Base-by-base conservation (phyloP, 1,140 invertebrate genomes). In the Caenorhabditis briggsae region DNA sequence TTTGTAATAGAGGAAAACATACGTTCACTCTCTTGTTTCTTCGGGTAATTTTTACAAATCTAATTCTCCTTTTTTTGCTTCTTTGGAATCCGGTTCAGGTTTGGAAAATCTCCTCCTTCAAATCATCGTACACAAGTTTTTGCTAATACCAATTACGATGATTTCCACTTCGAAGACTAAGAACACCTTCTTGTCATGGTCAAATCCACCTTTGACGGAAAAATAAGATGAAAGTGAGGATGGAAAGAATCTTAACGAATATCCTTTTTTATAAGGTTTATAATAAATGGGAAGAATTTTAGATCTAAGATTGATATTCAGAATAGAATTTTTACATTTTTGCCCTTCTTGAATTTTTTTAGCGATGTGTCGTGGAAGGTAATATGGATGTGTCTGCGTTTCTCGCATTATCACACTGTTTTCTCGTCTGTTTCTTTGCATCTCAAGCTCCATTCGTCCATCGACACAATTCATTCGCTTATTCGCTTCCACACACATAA, bases 401-500 rank as follows among this genome's bases (percentile, higher is more conserved):
- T 70, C 65, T 70, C 16, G 12, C 20, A 48, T 46, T 5, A 14
- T 5, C 59, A 8, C 59, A 11, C 59, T 33, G 9, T 64, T 48
- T n/a, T n/a, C 18, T 9, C 46, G 16, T 14, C 14, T 46, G 33
- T 43, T 74, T 20, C 33, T n/a, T 48, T 41, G 12, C 64, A 11
- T 7, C 65, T n/a, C 20, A 48, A 48, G 43, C 46, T 78, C 70
- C 33, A 25, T 70, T 41, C 65, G 23, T 70, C 65, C 50, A 70
- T 5, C 11, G 70, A 78, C 70, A 78, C 70, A 78, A 78, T 78
- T 78, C 70, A 78, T 78, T 78, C 70, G 50, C 70, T 78, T 78
- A 78, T 78, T 50, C 70, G 70, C 70, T 78, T 78, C 70, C 46
- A 78, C 70, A 78, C 70, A 78, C 70, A 78, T 46, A 50, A 78